Percentiles rank a stretch among this genome's conserved stretches.
Evolutionary conservation across 2,888 invertebrate genomes (phyloP).

Genomic region (Ochlodes sylvanus): DNA sequence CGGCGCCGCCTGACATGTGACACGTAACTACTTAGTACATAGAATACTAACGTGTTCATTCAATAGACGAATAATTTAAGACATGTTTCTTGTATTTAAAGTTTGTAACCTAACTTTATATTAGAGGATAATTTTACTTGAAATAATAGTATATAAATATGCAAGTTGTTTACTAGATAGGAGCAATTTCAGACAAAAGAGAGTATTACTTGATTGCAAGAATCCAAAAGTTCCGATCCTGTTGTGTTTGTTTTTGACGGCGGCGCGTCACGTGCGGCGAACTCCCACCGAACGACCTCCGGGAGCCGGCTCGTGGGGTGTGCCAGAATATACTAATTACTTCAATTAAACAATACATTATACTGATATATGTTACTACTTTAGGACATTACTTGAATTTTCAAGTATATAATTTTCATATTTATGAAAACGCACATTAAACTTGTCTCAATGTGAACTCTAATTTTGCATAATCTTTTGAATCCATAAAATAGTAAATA

Average conservation of each 20-base stretch:
- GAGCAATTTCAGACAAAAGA: not conserved
- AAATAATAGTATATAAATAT: not conserved
- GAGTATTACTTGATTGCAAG: not conserved
- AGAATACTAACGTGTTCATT: not conserved
- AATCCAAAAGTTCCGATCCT: not conserved
- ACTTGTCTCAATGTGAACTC: too few species aligned
- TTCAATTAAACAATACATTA: too few species aligned
- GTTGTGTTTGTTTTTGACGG: slow-evolving; percentile 19
- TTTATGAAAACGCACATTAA: too few species aligned
- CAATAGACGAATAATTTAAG: not conserved
- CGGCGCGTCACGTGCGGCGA: slow-evolving; percentile 7
- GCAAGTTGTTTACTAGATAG: slow-evolving; percentile 1
- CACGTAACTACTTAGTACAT: not conserved
- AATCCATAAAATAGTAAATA: too few species aligned
- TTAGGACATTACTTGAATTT: too few species aligned
- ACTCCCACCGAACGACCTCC: slow-evolving; percentile 6
- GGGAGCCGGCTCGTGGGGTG: not conserved
- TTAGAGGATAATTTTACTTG: not conserved
- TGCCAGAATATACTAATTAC: not conserved
- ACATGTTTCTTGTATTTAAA: not conserved
- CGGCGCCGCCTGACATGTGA: not conserved
- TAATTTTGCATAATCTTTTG: too few species aligned
- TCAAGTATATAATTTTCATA: too few species aligned
- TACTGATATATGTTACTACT: too few species aligned
- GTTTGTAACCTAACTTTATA: not conserved